Conservation (phyloP, 2,797 vertebrate species). For the Tamandua tetradactyla region DNA sequence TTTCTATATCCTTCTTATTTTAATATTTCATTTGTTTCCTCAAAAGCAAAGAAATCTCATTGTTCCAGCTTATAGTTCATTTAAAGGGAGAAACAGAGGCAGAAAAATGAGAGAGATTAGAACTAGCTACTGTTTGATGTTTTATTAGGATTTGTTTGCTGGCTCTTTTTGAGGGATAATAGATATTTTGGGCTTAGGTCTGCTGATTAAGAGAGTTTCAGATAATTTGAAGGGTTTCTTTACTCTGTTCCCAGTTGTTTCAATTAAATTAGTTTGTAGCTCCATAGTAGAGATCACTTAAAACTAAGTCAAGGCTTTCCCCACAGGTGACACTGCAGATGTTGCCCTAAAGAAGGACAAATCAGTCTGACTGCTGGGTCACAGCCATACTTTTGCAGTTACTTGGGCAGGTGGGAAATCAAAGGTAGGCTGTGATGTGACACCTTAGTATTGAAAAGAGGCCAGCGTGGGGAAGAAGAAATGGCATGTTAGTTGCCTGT, state of each 20-base stretch:
- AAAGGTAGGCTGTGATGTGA: neutral
- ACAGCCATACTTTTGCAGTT: neutral
- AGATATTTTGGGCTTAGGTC: neutral
- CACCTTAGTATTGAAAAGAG: neutral
- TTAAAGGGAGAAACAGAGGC: neutral
- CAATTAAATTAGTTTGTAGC: neutral
- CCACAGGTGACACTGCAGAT: neutral
- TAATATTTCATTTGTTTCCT: neutral
- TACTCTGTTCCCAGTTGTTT: neutral
- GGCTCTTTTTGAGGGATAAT: neutral
- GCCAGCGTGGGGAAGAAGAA: neutral
- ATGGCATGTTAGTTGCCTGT: neutral
- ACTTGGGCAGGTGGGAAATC: neutral
- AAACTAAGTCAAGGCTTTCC: neutral
- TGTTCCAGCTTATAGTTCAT: neutral
- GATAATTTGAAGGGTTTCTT: neutral
- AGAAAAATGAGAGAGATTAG: neutral
- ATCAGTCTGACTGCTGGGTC: accelerated
- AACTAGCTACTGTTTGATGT: neutral
- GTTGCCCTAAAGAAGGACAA: neutral
- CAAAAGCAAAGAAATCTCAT: neutral
- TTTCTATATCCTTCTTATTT: neutral
- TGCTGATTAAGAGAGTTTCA: neutral
- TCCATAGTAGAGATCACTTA: neutral
- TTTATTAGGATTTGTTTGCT: neutral